Evolutionary conservation across 2,113 vertebrate genomes (phyloP), one percentile per base, ranked within the genome.

Genomic region (Lipophrys pholis): DNA sequence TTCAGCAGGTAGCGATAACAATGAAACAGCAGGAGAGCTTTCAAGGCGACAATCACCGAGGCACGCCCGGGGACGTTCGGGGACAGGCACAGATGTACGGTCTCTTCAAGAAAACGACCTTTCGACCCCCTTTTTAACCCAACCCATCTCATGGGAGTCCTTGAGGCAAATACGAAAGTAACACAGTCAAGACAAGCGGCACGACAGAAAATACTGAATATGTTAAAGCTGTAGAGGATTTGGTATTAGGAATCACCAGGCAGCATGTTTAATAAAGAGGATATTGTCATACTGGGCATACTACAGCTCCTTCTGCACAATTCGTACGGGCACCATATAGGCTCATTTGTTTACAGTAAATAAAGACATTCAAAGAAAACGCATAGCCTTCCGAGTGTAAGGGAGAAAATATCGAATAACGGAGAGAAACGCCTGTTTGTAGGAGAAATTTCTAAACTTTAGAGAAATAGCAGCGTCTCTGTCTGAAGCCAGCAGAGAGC

Each of bases 31-130:
- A 76, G 69, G 76, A 52, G 50, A 58, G 76, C 67, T 69, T 59
- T 73, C 71, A 65, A 66, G 56, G 46, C 17, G 2, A 65, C 50
- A 35, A 11, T 72, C 42, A 59, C 43, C 3, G 6, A 40, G 71
- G 43, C 68, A 66, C 39, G 30, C 53, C 55, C 54, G 38, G 43
- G 11, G 4, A 39, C 1, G 9, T 15, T 21, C 3, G 2, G 45
- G 30, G 71, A 85, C 49, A 55, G 63, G 70, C 16, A 0, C 79
- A 78, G 54, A 73, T 76, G 76, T 46, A 54, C 43, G 54, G 8
- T 12, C 69, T 71, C 80, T 69, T 76, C 52, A 75, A 68, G 21
- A 78, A 66, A 57, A 8, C 56, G 72, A 77, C 74, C 74, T 70
- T 38, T 48, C n/a, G 70, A 81, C 67, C 59, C n/a, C 41, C 21